These are phyloP conservation scores for Hoplostethus atlanticus DNA, from an alignment of 2,797 vertebrate genomes.

Conservation along the genomic window DNA sequence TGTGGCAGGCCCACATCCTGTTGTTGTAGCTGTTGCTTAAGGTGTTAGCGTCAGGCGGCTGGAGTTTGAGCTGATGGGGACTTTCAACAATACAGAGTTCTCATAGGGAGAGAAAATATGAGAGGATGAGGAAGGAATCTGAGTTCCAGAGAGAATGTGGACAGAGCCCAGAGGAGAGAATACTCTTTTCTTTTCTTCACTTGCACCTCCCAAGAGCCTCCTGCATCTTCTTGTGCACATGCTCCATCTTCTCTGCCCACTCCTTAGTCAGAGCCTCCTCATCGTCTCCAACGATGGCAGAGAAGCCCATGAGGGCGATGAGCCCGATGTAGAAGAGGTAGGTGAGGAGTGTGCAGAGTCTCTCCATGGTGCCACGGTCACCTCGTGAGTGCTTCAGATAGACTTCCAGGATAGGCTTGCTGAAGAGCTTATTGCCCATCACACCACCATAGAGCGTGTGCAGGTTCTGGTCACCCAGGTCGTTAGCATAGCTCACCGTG, in stretches of 20 bases:
- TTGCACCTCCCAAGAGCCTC: constrained; percentile 80
- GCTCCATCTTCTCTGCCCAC: constrained; percentile 85
- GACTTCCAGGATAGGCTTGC: constrained; percentile 84
- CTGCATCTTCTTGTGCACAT: constrained; percentile 84
- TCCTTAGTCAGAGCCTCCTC: constrained; percentile 82
- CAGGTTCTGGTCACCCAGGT: constrained; percentile 86
- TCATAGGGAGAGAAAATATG: neutral
- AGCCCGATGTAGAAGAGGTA: constrained; percentile 88
- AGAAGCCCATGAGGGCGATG: constrained; percentile 86
- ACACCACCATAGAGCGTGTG: constrained; percentile 86
- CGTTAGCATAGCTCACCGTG: constrained; percentile 75
- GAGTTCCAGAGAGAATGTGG: constrained; percentile 37
- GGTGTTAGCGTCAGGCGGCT: no score
- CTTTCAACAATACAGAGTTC: constrained; percentile 21
- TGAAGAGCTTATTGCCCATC: constrained; percentile 86
- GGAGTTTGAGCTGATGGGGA: no score
- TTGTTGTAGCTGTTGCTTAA: no score
- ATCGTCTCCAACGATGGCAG: constrained; percentile 83
- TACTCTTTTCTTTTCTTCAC: constrained; percentile 51
- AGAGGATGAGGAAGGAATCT: neutral
- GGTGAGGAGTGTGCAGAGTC: constrained; percentile 84
- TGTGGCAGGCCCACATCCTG: no score
- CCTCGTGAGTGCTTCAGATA: constrained; percentile 83
- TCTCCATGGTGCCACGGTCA: constrained; percentile 80
- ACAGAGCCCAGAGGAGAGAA: constrained; percentile 20